phyloP scores from a whole-genome alignment of 2,113 vertebrate species.

The Strix uralensis region DNA sequence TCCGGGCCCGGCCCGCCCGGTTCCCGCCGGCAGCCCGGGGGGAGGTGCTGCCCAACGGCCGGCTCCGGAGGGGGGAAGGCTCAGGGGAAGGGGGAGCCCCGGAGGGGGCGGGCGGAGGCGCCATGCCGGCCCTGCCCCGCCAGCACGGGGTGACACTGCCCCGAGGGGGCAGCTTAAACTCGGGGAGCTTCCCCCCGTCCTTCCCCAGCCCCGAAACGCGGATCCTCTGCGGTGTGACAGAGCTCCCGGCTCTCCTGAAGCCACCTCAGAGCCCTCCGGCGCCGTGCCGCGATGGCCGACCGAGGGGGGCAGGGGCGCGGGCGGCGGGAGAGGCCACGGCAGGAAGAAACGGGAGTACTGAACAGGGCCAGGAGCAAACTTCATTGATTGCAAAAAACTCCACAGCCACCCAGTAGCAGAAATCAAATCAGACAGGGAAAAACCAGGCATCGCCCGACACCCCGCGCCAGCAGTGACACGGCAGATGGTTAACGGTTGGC shows the following conservation, averaged over 20 bases:
- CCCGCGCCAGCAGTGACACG: not conserved
- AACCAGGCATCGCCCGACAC: not conserved
- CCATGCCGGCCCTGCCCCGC: not conserved
- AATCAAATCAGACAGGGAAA: not conserved
- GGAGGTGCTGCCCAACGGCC: not conserved
- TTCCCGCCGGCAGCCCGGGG: not conserved
- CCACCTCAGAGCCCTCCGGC: not conserved
- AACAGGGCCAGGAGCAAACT: not conserved
- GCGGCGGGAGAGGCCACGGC: not conserved
- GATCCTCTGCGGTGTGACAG: not conserved
- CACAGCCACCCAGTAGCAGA: not conserved
- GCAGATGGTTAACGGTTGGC: not conserved
- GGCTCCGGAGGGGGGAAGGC: not conserved
- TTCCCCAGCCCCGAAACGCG: not conserved
- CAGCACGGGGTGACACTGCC: not conserved
- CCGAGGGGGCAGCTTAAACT: not conserved
- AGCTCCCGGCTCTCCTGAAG: not conserved
- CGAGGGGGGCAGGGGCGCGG: not conserved
- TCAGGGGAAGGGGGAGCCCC: not conserved
- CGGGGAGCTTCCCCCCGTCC: too few relatives aligned
- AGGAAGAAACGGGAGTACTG: not conserved
- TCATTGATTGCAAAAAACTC: conserved; percentile 7
- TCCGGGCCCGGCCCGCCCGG: too few relatives aligned
- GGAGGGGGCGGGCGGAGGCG: not conserved
- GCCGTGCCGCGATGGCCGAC: not conserved